Percentiles rank a stretch among this genome's conserved stretches.
Evolutionary conservation across 2,888 invertebrate genomes (phyloP).

Genomic region (Polyploca ridens): DNA sequence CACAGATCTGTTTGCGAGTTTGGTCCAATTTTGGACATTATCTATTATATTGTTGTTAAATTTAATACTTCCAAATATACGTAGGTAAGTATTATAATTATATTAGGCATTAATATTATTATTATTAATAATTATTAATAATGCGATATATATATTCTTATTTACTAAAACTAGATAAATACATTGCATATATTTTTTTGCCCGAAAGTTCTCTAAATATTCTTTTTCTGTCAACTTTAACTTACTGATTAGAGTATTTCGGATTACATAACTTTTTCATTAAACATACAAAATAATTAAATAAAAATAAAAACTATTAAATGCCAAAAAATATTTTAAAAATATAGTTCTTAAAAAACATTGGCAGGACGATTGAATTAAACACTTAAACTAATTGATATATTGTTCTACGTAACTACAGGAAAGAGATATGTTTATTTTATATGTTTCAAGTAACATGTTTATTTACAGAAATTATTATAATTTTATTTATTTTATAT

Average conservation of each 20-base stretch:
- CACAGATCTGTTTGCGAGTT: slow-evolving; percentile 72
- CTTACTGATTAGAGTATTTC: not conserved
- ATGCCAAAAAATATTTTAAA: not conserved
- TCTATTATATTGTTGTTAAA: slow-evolving; percentile 5
- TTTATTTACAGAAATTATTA: slow-evolving; percentile 1
- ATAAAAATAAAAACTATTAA: not conserved
- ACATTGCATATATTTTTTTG: not conserved
- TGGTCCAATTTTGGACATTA: slow-evolving; percentile 61
- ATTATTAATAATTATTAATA: too few species aligned
- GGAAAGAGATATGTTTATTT: slow-evolving; percentile 3
- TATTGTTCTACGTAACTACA: not conserved
- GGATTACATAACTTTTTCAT: not conserved
- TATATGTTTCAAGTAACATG: not conserved
- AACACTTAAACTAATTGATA: not conserved
- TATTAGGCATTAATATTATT: not conserved
- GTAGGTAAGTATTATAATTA: not conserved
- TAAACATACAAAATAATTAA: not conserved
- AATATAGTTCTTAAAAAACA: not conserved
- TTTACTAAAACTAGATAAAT: not conserved
- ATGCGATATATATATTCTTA: not conserved
- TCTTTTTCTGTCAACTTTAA: not conserved
- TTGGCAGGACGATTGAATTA: slow-evolving; percentile 2
- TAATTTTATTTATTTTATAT: not conserved
- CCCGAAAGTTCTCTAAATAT: not conserved
- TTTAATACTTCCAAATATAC: slow-evolving; percentile 1